Percentiles rank a stretch among this genome's conserved stretches.
Evolutionary conservation across 1,140 invertebrate species (phyloP).

Genomic region (Cotesia glomerata): DNA sequence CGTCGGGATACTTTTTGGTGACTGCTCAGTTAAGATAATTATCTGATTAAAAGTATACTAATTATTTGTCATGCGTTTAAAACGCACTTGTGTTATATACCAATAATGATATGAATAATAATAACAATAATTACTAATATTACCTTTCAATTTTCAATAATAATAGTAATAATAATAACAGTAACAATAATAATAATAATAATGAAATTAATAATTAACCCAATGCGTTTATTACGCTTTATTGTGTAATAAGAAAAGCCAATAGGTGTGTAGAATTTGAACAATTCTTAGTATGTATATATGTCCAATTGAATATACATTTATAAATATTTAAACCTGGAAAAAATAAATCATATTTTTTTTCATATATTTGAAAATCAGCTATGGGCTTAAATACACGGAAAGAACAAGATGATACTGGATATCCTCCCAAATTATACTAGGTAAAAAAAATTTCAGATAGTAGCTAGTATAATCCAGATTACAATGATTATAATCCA

Average conservation of each 20-base stretch:
- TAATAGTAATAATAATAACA: neutral
- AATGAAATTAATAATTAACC: too few species aligned
- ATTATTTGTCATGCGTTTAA: too few species aligned
- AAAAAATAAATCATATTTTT: too few species aligned
- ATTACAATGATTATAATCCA: too few species aligned
- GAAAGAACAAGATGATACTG: too few species aligned
- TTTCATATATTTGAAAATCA: too few species aligned
- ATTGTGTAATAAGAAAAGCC: constrained; percentile 40
- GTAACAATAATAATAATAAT: neutral
- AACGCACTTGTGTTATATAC: too few species aligned
- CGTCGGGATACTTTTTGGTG: neutral
- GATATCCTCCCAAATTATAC: too few species aligned
- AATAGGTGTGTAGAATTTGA: constrained; percentile 60
- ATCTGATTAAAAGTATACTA: neutral
- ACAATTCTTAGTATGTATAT: constrained; percentile 60
- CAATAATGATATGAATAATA: too few species aligned
- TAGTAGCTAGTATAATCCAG: too few species aligned
- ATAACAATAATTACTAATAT: neutral
- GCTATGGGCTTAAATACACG: too few species aligned
- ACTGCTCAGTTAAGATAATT: neutral
- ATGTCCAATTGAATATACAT: constrained; percentile 53
- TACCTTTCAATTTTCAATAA: neutral
- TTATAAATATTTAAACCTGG: constrained; percentile 1
- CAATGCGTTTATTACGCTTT: neutral
- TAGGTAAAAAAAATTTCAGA: too few species aligned